Conservation (phyloP, 1,140 invertebrate species). For the Drosophila kepulauana region DNA sequence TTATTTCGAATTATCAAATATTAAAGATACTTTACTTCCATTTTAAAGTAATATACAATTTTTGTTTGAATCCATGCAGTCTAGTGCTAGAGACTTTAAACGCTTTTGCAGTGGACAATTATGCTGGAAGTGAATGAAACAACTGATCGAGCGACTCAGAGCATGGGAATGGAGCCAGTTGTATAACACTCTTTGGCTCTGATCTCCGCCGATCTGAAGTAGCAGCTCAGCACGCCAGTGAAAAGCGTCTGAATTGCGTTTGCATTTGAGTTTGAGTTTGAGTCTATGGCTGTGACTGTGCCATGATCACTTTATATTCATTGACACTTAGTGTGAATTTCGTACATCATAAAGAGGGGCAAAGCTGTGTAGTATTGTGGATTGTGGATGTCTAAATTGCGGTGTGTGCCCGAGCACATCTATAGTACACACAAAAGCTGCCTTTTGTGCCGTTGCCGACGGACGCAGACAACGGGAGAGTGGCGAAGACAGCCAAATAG, state of each 20-base stretch:
- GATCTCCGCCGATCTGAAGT: slow-evolving; percentile 35
- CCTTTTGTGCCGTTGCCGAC: slow-evolving; percentile 65
- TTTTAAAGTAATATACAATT: background rate
- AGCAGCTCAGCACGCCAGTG: background rate
- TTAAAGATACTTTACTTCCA: background rate
- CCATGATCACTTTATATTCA: slow-evolving; percentile 82
- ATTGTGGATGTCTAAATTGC: slow-evolving; percentile 59
- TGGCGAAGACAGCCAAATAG: slow-evolving; percentile 29
- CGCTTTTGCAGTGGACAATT: background rate
- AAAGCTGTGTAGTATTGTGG: slow-evolving; percentile 18
- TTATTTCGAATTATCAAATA: background rate
- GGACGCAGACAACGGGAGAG: slow-evolving; percentile 40
- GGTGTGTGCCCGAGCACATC: slow-evolving; percentile 40
- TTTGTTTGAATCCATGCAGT: background rate
- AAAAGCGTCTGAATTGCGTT: background rate
- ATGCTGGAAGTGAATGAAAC: background rate
- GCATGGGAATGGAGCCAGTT: slow-evolving; percentile 34
- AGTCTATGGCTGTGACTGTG: slow-evolving; percentile 28
- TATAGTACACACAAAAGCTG: slow-evolving; percentile 60
- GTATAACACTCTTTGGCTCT: slow-evolving; percentile 34
- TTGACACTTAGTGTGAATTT: slow-evolving; percentile 81
- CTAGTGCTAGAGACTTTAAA: slow-evolving; percentile 1
- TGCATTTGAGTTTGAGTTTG: slow-evolving; percentile 14
- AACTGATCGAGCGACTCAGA: background rate
- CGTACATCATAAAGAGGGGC: slow-evolving; percentile 72